Percentiles rank a stretch among this genome's conserved stretches.
phyloP scores from a whole-genome alignment of 2,113 vertebrate genomes.

The Mastomys natalensis region DNA sequence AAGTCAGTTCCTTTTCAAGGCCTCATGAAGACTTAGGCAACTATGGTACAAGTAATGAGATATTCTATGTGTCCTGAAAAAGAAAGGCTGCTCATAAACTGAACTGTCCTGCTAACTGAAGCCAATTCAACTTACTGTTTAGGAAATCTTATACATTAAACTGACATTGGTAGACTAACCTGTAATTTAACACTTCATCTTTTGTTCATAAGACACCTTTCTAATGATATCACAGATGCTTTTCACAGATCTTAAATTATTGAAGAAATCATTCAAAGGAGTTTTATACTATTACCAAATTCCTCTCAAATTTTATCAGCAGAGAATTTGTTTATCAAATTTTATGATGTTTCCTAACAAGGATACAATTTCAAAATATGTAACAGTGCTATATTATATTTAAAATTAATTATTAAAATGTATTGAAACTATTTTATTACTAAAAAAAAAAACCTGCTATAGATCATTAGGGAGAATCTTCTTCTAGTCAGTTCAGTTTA shows the following conservation, averaged over 20 bases:
- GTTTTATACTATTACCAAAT: not conserved
- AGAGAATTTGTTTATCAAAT: not conserved
- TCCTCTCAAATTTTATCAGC: not conserved
- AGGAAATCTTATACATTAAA: conserved; percentile 27
- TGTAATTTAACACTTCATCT: not conserved
- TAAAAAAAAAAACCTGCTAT: conserved; percentile 16
- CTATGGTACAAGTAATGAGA: not conserved
- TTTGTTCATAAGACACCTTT: not conserved
- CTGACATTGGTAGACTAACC: not conserved
- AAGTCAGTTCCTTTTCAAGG: not conserved
- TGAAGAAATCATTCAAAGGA: not conserved
- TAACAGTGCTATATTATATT: conserved; percentile 9
- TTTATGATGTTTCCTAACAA: not conserved
- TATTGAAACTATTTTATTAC: conserved; percentile 1
- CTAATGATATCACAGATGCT: not conserved
- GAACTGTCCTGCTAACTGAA: not conserved
- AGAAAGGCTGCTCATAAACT: not conserved
- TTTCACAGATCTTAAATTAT: not conserved
- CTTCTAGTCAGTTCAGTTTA: conserved; percentile 69
- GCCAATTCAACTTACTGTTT: conserved; percentile 3
- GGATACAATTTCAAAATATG: not conserved
- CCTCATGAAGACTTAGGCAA: not conserved
- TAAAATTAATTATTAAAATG: conserved; percentile 61
- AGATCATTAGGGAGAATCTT: conserved; percentile 64
- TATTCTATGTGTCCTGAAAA: not conserved